A percentile compares a stretch with the other conserved stretches of the same genome.
Evolutionary conservation across 1,140 invertebrate genomes (phyloP).

Genomic region (Pogonognathellus flavescens): DNA sequence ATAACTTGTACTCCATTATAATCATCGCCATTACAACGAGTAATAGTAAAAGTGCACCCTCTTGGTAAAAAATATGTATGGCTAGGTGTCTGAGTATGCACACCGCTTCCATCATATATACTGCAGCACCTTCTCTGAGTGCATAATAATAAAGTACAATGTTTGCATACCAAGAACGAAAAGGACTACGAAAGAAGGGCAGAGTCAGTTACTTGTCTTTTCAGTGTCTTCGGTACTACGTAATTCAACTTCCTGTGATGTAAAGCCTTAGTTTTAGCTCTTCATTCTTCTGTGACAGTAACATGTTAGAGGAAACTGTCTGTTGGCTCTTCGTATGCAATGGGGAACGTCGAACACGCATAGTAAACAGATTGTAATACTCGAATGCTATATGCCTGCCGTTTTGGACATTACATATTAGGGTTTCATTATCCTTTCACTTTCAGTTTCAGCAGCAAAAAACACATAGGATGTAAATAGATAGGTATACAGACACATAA

Average conservation of each 20-base stretch:
- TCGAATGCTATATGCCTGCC: neutral
- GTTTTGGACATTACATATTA: neutral
- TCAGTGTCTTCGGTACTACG: slow-evolving; percentile 24
- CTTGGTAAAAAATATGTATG: neutral
- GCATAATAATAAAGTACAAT: neutral
- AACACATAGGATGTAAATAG: slow-evolving; percentile 39
- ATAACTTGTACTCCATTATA: too few relatives aligned
- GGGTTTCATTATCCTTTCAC: slow-evolving; percentile 31
- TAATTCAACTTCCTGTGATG: slow-evolving; percentile 20
- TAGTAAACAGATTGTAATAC: slow-evolving; percentile 18
- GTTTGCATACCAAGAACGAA: neutral
- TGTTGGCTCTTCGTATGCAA: slow-evolving; percentile 1
- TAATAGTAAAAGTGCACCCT: neutral
- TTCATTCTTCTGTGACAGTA: slow-evolving; percentile 19
- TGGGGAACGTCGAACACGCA: slow-evolving; percentile 13
- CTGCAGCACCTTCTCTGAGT: neutral
- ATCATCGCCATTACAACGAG: too few relatives aligned
- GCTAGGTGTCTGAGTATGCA: neutral
- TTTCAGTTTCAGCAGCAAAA: slow-evolving; percentile 45
- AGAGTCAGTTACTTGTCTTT: neutral
- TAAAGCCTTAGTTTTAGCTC: slow-evolving; percentile 12
- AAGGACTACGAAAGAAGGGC: neutral
- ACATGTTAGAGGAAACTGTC: slow-evolving; percentile 14
- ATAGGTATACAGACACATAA: neutral
- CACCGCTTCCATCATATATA: neutral